Evolutionary conservation across 2,888 invertebrate species (phyloP), one percentile per base, ranked within the genome.

Genomic region (Limnephilus marmoratus): DNA sequence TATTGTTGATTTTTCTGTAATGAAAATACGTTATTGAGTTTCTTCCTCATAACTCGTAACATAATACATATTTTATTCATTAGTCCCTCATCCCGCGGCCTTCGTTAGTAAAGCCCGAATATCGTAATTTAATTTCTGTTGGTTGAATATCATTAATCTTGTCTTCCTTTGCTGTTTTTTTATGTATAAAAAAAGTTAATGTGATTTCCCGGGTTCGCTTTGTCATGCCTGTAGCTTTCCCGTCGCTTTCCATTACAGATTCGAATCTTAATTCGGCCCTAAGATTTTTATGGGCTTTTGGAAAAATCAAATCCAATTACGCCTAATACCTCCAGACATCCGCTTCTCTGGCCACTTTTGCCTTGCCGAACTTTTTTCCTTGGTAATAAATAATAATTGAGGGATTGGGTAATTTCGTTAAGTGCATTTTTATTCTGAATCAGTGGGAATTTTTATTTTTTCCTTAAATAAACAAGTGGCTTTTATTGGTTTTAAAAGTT

Each of bases 91-190:
- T 45, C 45, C 49, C 86, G n/a, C 29, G n/a, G 49, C 49, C 12
- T 11, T 37, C 34, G 68, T 80, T 68, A 31, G 68, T 34, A 80
- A 29, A 34, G 13, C 41, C 88, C 81, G n/a, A 90, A 81, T 81
- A 29, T 49, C 41, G 90, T 91, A 91, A 91, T 91, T 91, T 89
- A 91, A 83, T 91, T 91, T 89, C 81, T 91, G 83, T 89, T 85
- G 31, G 68, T 85, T 31, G 89, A 89, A 91, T 53, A 89, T 85
- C 91, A 82, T 91, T 89, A 90, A 90, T 91, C 85, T 91, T 89
- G n/a, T 89, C 83, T 91, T 91, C 41, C 85, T 53, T 24, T 45
- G 37, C 37, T 49, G 68, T 45, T 91, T 82, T 34, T 85, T 90
- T 91, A 45, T 85, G 41, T 29, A 45, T 24, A 34, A 90, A 90